Evolutionary conservation across 2,797 vertebrate genomes (phyloP).

Genomic region (Mastacembelus armatus): DNA sequence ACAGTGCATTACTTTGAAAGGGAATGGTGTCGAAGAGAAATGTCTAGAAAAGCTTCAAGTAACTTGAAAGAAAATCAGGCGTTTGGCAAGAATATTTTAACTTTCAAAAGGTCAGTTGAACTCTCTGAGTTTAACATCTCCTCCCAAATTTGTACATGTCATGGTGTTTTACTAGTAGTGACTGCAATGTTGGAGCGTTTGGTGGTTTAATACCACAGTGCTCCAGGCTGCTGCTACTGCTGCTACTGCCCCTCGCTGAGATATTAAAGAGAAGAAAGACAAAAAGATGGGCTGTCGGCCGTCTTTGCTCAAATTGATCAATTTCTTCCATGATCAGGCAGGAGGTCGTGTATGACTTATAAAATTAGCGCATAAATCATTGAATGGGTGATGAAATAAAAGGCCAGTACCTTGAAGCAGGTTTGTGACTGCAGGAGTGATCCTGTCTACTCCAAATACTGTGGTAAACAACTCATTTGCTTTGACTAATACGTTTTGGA

Average conservation of each 20-base stretch:
- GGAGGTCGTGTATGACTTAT: slow-evolving; percentile 38
- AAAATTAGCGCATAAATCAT: slow-evolving; percentile 60
- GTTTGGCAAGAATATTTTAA: not conserved
- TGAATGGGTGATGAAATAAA: slow-evolving; percentile 36
- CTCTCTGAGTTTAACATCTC: not conserved
- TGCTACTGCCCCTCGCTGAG: not conserved
- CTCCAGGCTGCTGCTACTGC: slow-evolving; percentile 6
- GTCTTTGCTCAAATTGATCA: not conserved
- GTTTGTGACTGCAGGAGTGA: slow-evolving; percentile 1
- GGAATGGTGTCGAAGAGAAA: not conserved
- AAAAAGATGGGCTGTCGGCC: slow-evolving; percentile 40
- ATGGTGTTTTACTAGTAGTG: not conserved
- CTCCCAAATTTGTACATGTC: not conserved
- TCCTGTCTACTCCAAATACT: not conserved
- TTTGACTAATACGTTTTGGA: not conserved
- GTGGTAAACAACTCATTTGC: slow-evolving; percentile 7
- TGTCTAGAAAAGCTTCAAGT: not conserved
- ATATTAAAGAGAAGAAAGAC: slow-evolving; percentile 33
- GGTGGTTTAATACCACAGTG: slow-evolving; percentile 8
- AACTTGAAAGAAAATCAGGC: not conserved
- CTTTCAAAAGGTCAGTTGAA: not conserved
- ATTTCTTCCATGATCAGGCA: slow-evolving; percentile 51
- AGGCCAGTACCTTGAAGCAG: slow-evolving; percentile 33
- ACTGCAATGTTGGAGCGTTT: slow-evolving; percentile 27
- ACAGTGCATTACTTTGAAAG: slow-evolving; percentile 7